Base-by-base conservation (phyloP, 2,113 vertebrate species). In the Pseudonaja textilis region DNA sequence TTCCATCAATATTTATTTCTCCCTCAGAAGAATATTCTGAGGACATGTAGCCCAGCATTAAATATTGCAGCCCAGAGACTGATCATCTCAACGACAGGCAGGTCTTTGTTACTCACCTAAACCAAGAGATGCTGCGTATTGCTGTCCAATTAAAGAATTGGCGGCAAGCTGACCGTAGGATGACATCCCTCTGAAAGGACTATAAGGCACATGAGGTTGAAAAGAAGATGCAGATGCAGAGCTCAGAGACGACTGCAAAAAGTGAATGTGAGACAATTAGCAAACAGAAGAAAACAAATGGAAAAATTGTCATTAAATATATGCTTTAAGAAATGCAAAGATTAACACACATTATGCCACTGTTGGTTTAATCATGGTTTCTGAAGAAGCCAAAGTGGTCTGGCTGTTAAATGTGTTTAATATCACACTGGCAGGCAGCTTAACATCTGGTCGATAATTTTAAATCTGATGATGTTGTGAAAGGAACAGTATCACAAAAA, bases 81-180 rank as follows among this genome's bases (percentile, higher is more conserved):
- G 26, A 85, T 11, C 14, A 87, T 34, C 8, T 90, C 56, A 29
- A 4, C 26, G 1, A 85, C 20, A 59, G 57, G 29, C 1, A 81
- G 25, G 5, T 18, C 54, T 50, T n/a, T 54, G 52, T 94, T 94
- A 98, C 98, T 97, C 97, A 99, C 99, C 99, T 94, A 99, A 96
- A 91, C 99, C 98, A 94, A 99, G 95, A 0, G 98, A 98, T 45
- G 99, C 98, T 64, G 98, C 98, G 54, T 99, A 99, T 95, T 99
- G 99, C 94, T 99, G 99, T 96, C 97, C 98, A 89, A 99, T 98
- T 85, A 99, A 97, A 92, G 99, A 98, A 96, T 97, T 98, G 96
- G 99, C 98, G 85, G 99, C 98, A 86, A 99, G 98, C 94, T 98
- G 99, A 97, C 98, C 98, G 95, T 99, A 99, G 85, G 98, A 95